Base-by-base conservation (phyloP, 2,113 vertebrate species). In the Tachycineta bicolor region DNA sequence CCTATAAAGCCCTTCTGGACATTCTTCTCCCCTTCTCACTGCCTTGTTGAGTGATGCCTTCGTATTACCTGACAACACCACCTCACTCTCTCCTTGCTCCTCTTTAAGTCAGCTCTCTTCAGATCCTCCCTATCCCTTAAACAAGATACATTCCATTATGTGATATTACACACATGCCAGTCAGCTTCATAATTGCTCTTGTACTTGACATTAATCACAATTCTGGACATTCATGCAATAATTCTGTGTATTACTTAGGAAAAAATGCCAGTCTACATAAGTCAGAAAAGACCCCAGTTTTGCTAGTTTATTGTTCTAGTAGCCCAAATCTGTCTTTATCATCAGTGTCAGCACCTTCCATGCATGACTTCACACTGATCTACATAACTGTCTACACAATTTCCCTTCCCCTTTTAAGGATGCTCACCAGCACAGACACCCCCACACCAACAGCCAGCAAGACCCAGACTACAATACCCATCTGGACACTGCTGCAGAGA, bases 281-380 rank as follows among this genome's bases (percentile, higher is more conserved):
- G 56, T 64, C 89, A 90, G 62, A 18, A 69, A 91, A 67, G 68
- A 63, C 59, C 90, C 52, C 7, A 60, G 56, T 89, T 93, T 78
- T 78, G 28, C 90, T 83, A 60, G 68, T 75, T 92, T 92, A 74
- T 89, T 93, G 94, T 86, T 91, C 95, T 84, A 87, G 76, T 91
- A 93, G 87, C 93, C 94, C 64, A 84, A 89, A 95, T 92, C 91
- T 92, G 93, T 94, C 95, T 94, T 87, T 56, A 90, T 44, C 60
- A 93, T 93, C 68, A 90, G 83, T 63, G 89, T 97, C 91, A 94
- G 89, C 60, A 71, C 69, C 89, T 93, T 90, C 86, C 17, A 10
- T 50, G 88, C 90, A 31, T 92, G 86, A 59, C 21, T 88, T 94
- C 85, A 93, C 90, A 92, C 62, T 65, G 85, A 53, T 76, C 67